Conservation (phyloP, 1,140 invertebrate genomes). For the Macrostomum lignano region DNA sequence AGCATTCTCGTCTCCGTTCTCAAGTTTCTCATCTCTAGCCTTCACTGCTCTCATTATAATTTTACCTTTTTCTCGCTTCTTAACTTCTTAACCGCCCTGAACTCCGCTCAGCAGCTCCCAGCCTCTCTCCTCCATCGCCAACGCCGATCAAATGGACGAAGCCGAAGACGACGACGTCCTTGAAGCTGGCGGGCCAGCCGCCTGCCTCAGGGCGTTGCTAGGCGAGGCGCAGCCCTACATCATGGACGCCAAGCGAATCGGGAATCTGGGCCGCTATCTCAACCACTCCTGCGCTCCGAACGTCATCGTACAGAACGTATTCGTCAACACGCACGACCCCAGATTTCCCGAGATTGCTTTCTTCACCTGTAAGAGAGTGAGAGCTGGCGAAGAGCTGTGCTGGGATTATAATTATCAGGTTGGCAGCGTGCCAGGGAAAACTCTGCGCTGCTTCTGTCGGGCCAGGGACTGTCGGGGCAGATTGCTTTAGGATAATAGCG, state of each 20-base stretch:
- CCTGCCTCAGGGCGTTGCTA: too few relatives aligned
- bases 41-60: too few relatives aligned
- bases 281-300: constrained; percentile 80
- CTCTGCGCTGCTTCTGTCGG: constrained; percentile 63
- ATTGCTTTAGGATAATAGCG: too few relatives aligned
- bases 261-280: constrained; percentile 69
- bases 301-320: constrained; percentile 86
- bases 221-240: not conserved
- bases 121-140: too few relatives aligned
- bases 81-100: too few relatives aligned
- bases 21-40: too few relatives aligned
- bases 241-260: constrained; percentile 70
- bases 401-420: constrained; percentile 95
- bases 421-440: constrained; percentile 62
- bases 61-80: too few relatives aligned
- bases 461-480: constrained; percentile 53
- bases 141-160: too few relatives aligned
- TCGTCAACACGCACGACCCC: constrained; percentile 81
- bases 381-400: constrained; percentile 59
- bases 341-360: constrained; percentile 88
- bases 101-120: too few relatives aligned
- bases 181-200: too few relatives aligned
- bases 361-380: constrained; percentile 61
- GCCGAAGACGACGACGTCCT: too few relatives aligned
- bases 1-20: too few relatives aligned